Evolutionary conservation across 2,797 vertebrate genomes (phyloP), one percentile per base, ranked within the genome.

Genomic region (Neostethus bicornis): DNA sequence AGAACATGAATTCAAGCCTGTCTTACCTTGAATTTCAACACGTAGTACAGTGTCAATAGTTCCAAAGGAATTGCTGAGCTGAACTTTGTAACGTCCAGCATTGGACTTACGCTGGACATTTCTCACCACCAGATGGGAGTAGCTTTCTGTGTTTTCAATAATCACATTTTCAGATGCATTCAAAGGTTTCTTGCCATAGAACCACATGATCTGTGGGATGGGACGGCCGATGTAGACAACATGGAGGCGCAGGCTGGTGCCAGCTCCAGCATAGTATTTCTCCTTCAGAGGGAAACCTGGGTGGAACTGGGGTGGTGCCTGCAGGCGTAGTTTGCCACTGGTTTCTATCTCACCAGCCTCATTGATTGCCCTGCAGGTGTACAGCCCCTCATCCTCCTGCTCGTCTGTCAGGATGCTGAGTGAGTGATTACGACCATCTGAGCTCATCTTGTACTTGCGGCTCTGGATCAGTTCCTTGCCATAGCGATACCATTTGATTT

Each of bases 381-480:
- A 99, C 54, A 95, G n/a, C 8, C 97, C 97, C 89, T 99, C 97
- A 47, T 99, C 97, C 70, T 99, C 97, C 80, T 99, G 97, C 74
- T 99, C 96, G 3, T 99, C 97, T 8, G 96, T 97, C 71, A 94
- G 68, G 60, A 99, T 88, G 47, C 93, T 94, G 43, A 99, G 83
- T 1, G 94, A 95, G 71, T 99, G 97, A 77, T 93, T 96, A 57
- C 97, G 95, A 57, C 97, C 97, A 55, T 99, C 97, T 35, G 97
- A 99, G 37, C 96, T 98, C 94, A 95, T 98, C 89, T 98, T 99
- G 85, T 98, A 99, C 86, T 99, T 99, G 79, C 97, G 94, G 73
- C 97, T 99, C 86, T 98, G 96, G 57, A 93, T 87, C 46, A 99
- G 86, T 73, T 99, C 97, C 85, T 96, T 98, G 87, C 96, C 96